Evolutionary conservation across 2,113 vertebrate species (phyloP).

Genomic region (Sylvicapra grimmia): DNA sequence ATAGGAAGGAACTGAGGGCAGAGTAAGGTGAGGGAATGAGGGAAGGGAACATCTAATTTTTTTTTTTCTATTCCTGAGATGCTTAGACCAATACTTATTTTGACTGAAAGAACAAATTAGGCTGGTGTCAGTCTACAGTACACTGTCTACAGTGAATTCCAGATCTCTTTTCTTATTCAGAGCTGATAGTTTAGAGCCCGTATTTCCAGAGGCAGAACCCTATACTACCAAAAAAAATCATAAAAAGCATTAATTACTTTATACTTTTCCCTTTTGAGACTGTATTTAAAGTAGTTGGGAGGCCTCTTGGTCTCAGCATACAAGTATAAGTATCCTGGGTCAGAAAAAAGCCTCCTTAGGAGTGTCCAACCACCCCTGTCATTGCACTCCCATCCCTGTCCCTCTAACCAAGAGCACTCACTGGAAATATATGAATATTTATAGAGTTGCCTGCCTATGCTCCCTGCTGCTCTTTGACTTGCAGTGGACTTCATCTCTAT

Average conservation of each 20-base stretch:
- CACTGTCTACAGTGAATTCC: slow-evolving; percentile 9
- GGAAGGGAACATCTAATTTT: not conserved
- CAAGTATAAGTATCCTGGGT: not conserved
- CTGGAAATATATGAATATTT: slow-evolving; percentile 9
- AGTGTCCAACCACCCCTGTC: not conserved
- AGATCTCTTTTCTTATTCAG: slow-evolving; percentile 33
- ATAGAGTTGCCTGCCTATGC: not conserved
- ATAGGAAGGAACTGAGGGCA: not conserved
- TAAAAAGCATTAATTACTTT: not conserved
- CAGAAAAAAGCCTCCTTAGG: not conserved
- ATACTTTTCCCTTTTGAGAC: not conserved
- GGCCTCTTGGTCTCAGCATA: not conserved
- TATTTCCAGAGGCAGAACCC: not conserved
- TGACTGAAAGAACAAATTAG: slow-evolving; percentile 20
- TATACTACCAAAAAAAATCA: not conserved
- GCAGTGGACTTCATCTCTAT: not conserved
- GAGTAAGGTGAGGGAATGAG: not conserved
- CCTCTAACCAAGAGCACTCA: not conserved
- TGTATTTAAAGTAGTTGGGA: not conserved
- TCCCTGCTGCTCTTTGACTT: not conserved
- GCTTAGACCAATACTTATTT: slow-evolving; percentile 4
- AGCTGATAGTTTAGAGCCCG: not conserved
- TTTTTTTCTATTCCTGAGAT: not conserved
- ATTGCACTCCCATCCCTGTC: not conserved
- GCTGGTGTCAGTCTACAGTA: not conserved